phyloP scores from a whole-genome alignment of 2,113 vertebrate genomes.

The Pyrgilauda ruficollis region DNA sequence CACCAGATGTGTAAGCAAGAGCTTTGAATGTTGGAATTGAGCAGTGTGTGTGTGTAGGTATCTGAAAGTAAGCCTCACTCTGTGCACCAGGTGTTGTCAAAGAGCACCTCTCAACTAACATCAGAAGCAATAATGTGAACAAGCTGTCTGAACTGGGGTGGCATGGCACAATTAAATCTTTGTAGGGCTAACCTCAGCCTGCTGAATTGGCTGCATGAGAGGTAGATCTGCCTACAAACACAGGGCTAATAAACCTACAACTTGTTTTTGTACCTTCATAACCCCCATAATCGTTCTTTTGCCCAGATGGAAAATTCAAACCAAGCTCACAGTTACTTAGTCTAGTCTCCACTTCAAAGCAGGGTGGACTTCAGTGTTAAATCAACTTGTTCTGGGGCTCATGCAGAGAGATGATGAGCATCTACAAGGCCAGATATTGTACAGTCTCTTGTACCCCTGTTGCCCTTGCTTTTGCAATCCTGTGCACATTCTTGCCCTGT shows the following conservation, averaged over 20 bases:
- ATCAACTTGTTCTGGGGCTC: not conserved
- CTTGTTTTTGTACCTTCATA: not conserved
- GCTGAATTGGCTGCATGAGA: not conserved
- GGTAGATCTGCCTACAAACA: not conserved
- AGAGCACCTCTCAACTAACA: conserved; percentile 1
- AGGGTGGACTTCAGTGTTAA: not conserved
- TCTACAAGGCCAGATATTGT: not conserved
- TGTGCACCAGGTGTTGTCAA: conserved; percentile 9
- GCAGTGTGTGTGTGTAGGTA: not conserved
- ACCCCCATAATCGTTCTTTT: not conserved
- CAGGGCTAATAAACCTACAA: not conserved
- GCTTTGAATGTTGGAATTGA: not conserved
- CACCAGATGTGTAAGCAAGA: not conserved
- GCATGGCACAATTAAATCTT: conserved; percentile 15
- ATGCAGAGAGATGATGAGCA: not conserved
- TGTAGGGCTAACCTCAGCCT: not conserved
- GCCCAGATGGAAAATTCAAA: not conserved
- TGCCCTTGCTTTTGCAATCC: not conserved
- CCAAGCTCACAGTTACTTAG: not conserved
- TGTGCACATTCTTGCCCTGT: not conserved
- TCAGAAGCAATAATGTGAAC: conserved; percentile 45
- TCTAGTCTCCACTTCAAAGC: not conserved
- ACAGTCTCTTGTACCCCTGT: not conserved
- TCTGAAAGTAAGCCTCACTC: not conserved
- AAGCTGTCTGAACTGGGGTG: not conserved